These are phyloP conservation scores for Apodemus agrarius DNA, from an alignment of 2,797 vertebrate species.

Conservation along the genomic window DNA sequence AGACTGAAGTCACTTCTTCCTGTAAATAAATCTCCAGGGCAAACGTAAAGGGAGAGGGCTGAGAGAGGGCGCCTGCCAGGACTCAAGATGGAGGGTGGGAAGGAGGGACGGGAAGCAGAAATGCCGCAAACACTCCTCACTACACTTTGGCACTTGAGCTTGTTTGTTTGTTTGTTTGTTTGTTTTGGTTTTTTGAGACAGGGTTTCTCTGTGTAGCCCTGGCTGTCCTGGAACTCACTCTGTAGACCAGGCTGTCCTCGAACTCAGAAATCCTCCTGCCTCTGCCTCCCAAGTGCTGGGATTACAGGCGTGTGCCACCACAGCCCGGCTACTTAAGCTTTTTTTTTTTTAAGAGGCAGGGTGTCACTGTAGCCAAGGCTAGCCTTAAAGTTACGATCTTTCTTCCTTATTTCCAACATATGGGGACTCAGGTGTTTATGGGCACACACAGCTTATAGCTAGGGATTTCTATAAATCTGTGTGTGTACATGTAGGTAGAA, in stretches of 20 bases:
- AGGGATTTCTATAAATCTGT: neutral
- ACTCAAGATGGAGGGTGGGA: neutral
- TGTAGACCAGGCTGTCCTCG: no score
- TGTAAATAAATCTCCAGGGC: neutral
- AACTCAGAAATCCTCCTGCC: no score
- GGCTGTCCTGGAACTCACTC: no score
- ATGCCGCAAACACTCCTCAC: neutral
- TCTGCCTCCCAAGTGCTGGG: no score
- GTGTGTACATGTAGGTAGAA: neutral
- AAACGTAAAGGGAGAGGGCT: neutral
- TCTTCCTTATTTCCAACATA: neutral
- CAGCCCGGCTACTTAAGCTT: neutral
- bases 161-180: no score
- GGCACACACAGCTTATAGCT: neutral
- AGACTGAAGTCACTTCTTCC: neutral
- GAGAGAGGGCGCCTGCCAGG: neutral
- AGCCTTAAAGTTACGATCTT: neutral
- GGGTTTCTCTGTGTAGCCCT: no score
- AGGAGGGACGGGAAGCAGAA: neutral
- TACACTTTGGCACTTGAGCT: neutral
- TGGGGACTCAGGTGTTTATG: neutral
- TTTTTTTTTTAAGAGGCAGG: neutral
- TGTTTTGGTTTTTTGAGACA: no score
- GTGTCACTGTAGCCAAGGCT: neutral
- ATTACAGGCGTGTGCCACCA: no score